Base-by-base conservation (phyloP, 2,888 invertebrate genomes). In the Sminthurides aquaticus region DNA sequence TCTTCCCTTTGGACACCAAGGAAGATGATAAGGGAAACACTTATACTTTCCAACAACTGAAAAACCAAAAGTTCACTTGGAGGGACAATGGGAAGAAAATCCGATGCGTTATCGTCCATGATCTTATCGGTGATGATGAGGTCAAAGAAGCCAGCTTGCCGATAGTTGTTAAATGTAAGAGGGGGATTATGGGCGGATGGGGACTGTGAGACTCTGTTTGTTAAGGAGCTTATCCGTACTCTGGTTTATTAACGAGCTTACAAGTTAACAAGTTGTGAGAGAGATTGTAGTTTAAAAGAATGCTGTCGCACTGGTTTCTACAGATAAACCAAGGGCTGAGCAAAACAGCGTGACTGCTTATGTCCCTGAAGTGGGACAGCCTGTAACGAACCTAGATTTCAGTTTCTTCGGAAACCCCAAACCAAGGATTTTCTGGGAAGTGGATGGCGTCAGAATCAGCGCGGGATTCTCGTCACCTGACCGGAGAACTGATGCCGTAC, bases 21-120 rank as follows among this genome's bases (percentile, higher is more conserved):
- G 56, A 55, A 26, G 60, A 60, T 64, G 49, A 52, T 8, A 64
- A 67, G 24, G 34, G 49, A 22, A 58, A 62, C 27, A 58, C 56
- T 27, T 71, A 69, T 66, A 71, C 71, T 11, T 70, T 62, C 63
- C 74, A 74, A 62, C 62, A 69, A 25, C 49, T 74, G 15, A 48
- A 48, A 3, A 69, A 69, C 55, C 68, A 71, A 62, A 58, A 57
- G 25, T 74, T 73, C 60, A 61, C 67, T n/a, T 70, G 66, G 65
- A 64, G 62, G 24, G 72, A 74, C 55, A 69, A 73, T 58, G 74
- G 74, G n/a, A 74, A 73, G 54, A 70, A 66, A 54, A 29, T 74
- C 18, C 60, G 71, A 24, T 74, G 74, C 59, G 66, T 71, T 27
- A 49, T 67, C 20, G 56, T 67, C 43, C 74, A 74, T 43, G 71